These are phyloP conservation scores for Rhinoderma darwinii DNA, from an alignment of 2,113 vertebrate genomes.

Conservation along the genomic window DNA sequence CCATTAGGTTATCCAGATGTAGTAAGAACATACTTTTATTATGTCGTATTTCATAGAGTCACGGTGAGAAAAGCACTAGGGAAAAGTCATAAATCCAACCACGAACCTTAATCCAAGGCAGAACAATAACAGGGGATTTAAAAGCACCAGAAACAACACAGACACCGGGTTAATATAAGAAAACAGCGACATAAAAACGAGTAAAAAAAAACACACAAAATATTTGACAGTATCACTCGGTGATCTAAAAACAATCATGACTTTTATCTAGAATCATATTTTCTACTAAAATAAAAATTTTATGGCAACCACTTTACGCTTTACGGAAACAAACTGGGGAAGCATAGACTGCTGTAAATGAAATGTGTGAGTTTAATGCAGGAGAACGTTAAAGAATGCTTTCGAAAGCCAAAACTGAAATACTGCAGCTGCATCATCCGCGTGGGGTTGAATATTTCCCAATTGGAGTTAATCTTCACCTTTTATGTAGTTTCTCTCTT, in stretches of 20 bases:
- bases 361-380: not conserved
- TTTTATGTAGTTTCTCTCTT: too few species aligned
- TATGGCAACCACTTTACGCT: not conserved
- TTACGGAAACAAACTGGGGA: not conserved
- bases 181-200: not conserved
- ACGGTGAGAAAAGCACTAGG: not conserved
- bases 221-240: not conserved
- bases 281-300: not conserved
- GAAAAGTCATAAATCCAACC: not conserved
- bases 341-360: not conserved
- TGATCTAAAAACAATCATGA: slow-evolving; percentile 3
- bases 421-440: not conserved
- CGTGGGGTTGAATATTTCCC: not conserved
- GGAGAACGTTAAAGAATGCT: not conserved
- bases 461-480: too few species aligned
- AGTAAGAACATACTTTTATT: not conserved
- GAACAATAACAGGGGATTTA: not conserved
- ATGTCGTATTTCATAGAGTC: not conserved
- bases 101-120: not conserved
- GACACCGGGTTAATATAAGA: not conserved
- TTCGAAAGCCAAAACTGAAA: not conserved
- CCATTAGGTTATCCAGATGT: not conserved
- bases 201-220: not conserved
- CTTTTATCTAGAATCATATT: slow-evolving; percentile 32
- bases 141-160: not conserved